Conservation (phyloP, 2,888 invertebrate genomes). For the Mactromeris polynyma region DNA sequence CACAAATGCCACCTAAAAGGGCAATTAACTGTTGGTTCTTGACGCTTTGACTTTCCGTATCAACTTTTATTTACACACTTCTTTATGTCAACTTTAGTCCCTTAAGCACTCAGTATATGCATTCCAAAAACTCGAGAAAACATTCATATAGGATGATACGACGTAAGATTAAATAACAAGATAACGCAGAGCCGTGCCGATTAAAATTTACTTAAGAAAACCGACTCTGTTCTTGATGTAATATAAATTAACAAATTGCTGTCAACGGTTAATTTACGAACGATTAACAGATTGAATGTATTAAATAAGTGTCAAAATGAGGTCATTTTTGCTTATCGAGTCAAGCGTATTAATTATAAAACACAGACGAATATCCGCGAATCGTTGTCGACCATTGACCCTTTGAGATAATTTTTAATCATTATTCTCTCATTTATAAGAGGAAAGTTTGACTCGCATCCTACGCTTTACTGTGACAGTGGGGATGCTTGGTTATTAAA, state of each 20-base stretch:
- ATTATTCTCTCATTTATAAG: background rate
- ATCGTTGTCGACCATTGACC: background rate
- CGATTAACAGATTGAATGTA: constrained; percentile 8
- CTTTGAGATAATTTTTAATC: background rate
- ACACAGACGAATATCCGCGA: background rate
- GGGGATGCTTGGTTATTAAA: background rate
- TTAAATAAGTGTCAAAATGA: background rate
- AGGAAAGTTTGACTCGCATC: background rate
- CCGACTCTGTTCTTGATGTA: constrained; percentile 5
- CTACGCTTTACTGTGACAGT: too few relatives aligned
- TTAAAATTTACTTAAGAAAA: constrained; percentile 22
- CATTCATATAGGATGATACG: constrained; percentile 9
- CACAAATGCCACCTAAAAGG: background rate
- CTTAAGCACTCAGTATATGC: background rate
- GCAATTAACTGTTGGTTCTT: background rate
- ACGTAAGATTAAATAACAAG: constrained; percentile 16
- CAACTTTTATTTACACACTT: background rate
- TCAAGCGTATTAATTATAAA: background rate
- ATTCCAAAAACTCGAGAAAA: constrained; percentile 24
- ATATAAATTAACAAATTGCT: constrained; percentile 24
- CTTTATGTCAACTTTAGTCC: background rate
- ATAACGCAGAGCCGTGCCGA: constrained; percentile 12
- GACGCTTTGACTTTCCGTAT: background rate
- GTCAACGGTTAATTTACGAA: constrained; percentile 24
- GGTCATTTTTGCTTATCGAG: background rate